Percentiles rank a stretch among this genome's conserved stretches.
phyloP scores from a whole-genome alignment of 2,113 vertebrate species.

The Rhinogobius similis region DNA sequence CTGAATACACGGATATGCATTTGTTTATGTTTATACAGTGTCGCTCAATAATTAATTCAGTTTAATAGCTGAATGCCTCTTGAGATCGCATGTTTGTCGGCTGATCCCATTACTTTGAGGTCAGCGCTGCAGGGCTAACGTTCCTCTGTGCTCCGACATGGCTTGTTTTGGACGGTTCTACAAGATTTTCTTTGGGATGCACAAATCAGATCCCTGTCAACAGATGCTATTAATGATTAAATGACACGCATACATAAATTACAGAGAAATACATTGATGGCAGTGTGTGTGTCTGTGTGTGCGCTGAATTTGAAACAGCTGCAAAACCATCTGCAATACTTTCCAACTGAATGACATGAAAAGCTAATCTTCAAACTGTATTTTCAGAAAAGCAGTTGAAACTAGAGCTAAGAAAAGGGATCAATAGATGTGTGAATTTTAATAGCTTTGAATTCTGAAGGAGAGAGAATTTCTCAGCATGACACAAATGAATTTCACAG shows the following conservation, averaged over 20 bases:
- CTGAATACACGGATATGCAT: background rate
- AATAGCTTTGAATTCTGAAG: background rate
- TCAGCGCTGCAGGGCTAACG: slow-evolving; percentile 1
- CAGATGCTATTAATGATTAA: slow-evolving; percentile 13
- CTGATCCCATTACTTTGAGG: slow-evolving; percentile 4
- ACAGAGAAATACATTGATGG: background rate
- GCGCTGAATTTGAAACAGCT: background rate
- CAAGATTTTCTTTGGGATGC: slow-evolving; percentile 1
- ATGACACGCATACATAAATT: background rate
- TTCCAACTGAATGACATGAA: background rate
- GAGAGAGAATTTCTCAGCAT: background rate
- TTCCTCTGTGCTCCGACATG: background rate
- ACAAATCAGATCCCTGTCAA: background rate
- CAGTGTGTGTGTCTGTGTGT: background rate
- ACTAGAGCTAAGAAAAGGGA: background rate
- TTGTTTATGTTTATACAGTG: slow-evolving; percentile 2
- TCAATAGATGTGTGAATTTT: background rate
- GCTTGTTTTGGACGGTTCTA: background rate
- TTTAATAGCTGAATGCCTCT: background rate
- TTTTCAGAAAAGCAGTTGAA: background rate
- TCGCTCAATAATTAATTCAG: background rate
- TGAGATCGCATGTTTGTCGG: background rate
- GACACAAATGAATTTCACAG: background rate
- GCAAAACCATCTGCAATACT: background rate
- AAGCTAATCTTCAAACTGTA: background rate